These are phyloP conservation scores for Zaprionus africanus DNA, from an alignment of 1,140 invertebrate species.

Conservation along the genomic window DNA sequence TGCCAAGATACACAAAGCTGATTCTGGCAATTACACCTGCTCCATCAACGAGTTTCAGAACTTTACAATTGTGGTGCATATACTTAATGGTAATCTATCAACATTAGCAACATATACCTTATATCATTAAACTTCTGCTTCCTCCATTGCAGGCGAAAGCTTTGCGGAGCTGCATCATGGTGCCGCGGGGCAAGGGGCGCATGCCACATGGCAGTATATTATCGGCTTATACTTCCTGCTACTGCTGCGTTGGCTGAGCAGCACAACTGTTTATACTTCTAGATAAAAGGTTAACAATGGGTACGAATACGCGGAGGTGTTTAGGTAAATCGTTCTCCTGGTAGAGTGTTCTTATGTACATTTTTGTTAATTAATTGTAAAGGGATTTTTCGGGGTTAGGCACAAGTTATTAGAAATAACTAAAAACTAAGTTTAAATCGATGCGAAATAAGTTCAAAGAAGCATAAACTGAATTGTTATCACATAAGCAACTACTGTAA, in stretches of 20 bases:
- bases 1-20: slow-evolving; percentile 89
- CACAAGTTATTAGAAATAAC: slow-evolving; percentile 77
- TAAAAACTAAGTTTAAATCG: slow-evolving; percentile 59
- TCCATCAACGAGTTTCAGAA: slow-evolving; percentile 88
- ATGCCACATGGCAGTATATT: slow-evolving; percentile 31
- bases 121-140: not conserved
- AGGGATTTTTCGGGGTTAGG: slow-evolving; percentile 54
- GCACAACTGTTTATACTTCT: slow-evolving; percentile 26
- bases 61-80: slow-evolving; percentile 89
- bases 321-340: slow-evolving; percentile 29
- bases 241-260: slow-evolving; percentile 39
- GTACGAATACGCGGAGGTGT: slow-evolving; percentile 3
- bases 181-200: slow-evolving; percentile 20
- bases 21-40: slow-evolving; percentile 92
- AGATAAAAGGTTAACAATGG: slow-evolving; percentile 62
- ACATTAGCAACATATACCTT: not conserved
- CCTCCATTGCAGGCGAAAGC: slow-evolving; percentile 85
- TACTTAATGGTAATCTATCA: slow-evolving; percentile 88
- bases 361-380: slow-evolving; percentile 81
- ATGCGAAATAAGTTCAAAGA: slow-evolving; percentile 41
- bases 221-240: slow-evolving; percentile 46
- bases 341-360: slow-evolving; percentile 45
- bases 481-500: slow-evolving; percentile 53
- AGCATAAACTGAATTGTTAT: slow-evolving; percentile 43
- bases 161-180: slow-evolving; percentile 87